These are phyloP conservation scores for Onychomys torridus DNA, from an alignment of 2,797 vertebrate genomes.

Conservation along the genomic window DNA sequence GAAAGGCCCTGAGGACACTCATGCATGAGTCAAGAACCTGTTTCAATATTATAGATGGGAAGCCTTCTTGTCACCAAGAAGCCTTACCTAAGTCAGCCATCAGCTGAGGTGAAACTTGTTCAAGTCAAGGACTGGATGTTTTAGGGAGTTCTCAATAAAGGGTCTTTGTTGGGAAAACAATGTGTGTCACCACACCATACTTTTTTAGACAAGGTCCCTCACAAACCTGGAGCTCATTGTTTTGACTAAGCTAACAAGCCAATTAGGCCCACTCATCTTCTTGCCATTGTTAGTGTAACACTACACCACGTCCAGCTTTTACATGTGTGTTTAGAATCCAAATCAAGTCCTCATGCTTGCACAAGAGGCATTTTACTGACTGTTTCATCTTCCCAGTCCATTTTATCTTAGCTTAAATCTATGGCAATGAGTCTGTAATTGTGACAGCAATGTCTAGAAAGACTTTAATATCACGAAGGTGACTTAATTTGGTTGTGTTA, in stretches of 20 bases:
- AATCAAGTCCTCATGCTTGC: not conserved
- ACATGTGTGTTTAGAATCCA: not conserved
- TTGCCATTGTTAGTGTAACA: not conserved
- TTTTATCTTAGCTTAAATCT: not conserved
- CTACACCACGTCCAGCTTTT: not conserved
- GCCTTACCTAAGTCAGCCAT: not conserved
- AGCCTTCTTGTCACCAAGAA: not conserved
- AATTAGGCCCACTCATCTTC: not conserved
- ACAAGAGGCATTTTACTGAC: not conserved
- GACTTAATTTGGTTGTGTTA: not conserved
- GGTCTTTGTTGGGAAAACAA: slow-evolving; percentile 72
- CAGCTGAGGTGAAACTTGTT: not conserved
- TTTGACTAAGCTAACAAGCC: not conserved
- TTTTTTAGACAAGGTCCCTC: not conserved
- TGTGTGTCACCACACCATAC: not conserved
- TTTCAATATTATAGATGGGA: not conserved
- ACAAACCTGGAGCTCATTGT: not conserved
- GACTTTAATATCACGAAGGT: not conserved
- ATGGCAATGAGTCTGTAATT: not conserved
- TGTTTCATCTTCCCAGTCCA: not conserved
- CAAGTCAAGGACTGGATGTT: slow-evolving; percentile 22
- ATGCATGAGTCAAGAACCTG: not conserved
- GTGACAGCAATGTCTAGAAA: not conserved
- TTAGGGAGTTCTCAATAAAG: slow-evolving; percentile 63
- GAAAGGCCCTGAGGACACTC: slow-evolving; percentile 86